phyloP scores from a whole-genome alignment of 2,797 vertebrate species.

The Dendrocincla fuliginosa region DNA sequence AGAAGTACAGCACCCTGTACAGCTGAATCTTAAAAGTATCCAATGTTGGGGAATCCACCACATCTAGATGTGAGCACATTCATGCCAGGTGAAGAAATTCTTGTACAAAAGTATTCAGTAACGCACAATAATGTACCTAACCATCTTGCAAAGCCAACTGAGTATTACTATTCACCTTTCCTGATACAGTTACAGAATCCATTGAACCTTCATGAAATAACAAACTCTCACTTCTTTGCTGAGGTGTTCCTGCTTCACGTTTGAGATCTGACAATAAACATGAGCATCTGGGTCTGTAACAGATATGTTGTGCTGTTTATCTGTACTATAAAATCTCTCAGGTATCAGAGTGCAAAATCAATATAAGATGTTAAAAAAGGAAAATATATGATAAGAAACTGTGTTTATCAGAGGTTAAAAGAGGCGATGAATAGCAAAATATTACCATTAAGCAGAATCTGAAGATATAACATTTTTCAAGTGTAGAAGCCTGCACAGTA shows the following conservation, averaged over 20 bases:
- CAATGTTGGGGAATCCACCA: not conserved
- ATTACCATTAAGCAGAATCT: not conserved
- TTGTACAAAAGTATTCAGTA: not conserved
- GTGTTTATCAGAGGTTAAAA: not conserved
- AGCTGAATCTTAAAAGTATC: not conserved
- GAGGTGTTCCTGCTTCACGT: not conserved
- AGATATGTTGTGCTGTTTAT: not conserved
- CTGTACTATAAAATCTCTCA: not conserved
- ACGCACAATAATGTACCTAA: not conserved
- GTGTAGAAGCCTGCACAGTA: not conserved
- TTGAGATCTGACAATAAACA: not conserved
- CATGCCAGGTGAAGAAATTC: not conserved
- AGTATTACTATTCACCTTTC: not conserved
- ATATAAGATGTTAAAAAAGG: not conserved
- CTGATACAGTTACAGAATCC: not conserved
- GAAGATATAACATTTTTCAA: not conserved
- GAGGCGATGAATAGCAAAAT: not conserved
- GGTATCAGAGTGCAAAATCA: not conserved
- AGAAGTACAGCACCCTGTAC: not conserved
- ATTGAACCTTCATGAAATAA: not conserved
- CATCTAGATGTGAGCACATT: not conserved
- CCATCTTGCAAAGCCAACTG: not conserved
- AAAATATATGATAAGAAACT: not conserved
- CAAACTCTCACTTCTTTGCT: not conserved
- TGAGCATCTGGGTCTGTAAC: not conserved